Conservation (phyloP, 2,888 invertebrate genomes). For the Lomographa bimaculata region DNA sequence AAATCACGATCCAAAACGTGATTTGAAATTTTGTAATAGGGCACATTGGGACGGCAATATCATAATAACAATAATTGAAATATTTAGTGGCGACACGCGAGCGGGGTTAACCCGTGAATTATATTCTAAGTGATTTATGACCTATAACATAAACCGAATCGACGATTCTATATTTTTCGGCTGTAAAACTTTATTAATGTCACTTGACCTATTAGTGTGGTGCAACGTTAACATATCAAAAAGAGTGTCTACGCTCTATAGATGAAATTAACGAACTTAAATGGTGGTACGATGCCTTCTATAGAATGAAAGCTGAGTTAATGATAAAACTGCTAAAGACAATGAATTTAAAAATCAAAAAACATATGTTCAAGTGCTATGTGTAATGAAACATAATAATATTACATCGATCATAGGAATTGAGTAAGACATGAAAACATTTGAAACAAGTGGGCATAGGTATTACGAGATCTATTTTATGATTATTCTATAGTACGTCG, state of each 20-base stretch:
- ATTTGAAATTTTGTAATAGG: constrained; percentile 50
- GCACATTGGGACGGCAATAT: constrained; percentile 49
- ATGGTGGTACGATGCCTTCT: no score
- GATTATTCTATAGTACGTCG: constrained; percentile 9
- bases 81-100: constrained; percentile 68
- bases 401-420: neutral
- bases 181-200: constrained; percentile 35
- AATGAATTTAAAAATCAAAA: no score
- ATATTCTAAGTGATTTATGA: constrained; percentile 47
- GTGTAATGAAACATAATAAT: no score
- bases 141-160: constrained; percentile 29
- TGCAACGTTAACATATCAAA: constrained; percentile 22
- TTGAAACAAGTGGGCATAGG: constrained; percentile 9
- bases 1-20: constrained; percentile 41
- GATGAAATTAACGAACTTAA: no score
- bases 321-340: no score
- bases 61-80: constrained; percentile 69
- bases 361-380: no score
- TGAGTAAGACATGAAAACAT: constrained; percentile 3
- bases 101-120: constrained; percentile 49
- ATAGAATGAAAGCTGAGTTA: no score
- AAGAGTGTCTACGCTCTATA: constrained; percentile 13
- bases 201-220: constrained; percentile 29
- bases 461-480: constrained; percentile 20
- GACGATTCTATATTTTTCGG: constrained; percentile 33